Conservation (phyloP, 2,888 invertebrate species). For the Stenodera caucasica region DNA sequence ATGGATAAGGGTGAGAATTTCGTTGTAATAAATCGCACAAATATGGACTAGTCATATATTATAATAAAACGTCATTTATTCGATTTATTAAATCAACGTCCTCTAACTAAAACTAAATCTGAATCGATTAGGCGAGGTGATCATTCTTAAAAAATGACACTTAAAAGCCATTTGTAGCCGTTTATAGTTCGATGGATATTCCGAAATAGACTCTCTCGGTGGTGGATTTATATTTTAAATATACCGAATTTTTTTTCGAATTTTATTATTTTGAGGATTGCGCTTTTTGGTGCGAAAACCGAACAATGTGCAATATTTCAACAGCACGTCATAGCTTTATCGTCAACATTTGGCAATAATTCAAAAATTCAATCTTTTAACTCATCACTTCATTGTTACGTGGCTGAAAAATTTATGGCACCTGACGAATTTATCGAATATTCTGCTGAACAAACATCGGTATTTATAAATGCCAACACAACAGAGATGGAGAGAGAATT, state of each 20-base stretch:
- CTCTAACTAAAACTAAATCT: constrained; percentile 46
- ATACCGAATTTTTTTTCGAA: background rate
- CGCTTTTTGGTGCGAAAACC: constrained; percentile 2
- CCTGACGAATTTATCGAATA: constrained; percentile 42
- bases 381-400: constrained; percentile 42
- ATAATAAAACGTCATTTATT: constrained; percentile 56
- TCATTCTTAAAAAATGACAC: constrained; percentile 49
- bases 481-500: background rate
- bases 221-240: too few species aligned
- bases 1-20: constrained; percentile 40
- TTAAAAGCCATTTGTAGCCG: constrained; percentile 38
- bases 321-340: constrained; percentile 19
- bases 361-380: constrained; percentile 48
- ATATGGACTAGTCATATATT: constrained; percentile 53
- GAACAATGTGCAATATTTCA: constrained; percentile 18
- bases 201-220: too few species aligned
- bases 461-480: background rate
- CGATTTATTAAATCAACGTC: constrained; percentile 55
- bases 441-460: constrained; percentile 27
- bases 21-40: constrained; percentile 41
- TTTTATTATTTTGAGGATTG: background rate
- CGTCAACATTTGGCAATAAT: constrained; percentile 37
- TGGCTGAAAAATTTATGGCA: constrained; percentile 39
- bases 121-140: constrained; percentile 50
- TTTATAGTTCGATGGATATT: constrained; percentile 36